Percentiles rank a stretch among this genome's conserved stretches.
Conservation (phyloP, 2,888 invertebrate species). For the Andrena chrysosceles region DNA sequence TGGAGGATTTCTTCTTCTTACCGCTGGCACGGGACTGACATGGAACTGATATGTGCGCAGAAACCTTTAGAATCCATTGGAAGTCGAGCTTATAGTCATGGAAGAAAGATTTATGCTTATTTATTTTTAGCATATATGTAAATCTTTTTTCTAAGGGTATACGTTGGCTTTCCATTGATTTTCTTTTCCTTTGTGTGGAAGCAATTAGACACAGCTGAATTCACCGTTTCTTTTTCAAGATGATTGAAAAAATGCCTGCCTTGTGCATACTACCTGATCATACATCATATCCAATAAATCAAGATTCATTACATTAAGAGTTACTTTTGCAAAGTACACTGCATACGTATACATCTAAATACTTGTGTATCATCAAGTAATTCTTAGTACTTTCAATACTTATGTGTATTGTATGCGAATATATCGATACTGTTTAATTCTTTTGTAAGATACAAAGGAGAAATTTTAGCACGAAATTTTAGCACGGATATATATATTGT, state of each 20-base stretch:
- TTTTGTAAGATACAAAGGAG: conserved; percentile 11
- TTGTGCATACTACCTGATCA: neutral
- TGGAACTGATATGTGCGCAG: no score
- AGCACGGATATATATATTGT: conserved; percentile 1
- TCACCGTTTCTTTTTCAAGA: neutral
- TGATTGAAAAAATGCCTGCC: neutral
- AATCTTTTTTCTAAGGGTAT: conserved; percentile 21
- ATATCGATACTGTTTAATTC: neutral
- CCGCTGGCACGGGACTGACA: no score
- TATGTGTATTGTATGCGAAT: neutral
- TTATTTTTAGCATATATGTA: neutral
- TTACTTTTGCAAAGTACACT: neutral
- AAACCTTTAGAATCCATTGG: neutral
- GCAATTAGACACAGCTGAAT: neutral
- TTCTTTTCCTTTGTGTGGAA: conserved; percentile 6
- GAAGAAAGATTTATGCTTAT: conserved; percentile 2
- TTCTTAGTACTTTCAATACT: conserved; percentile 8
- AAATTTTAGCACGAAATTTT: neutral
- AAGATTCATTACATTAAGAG: conserved; percentile 1
- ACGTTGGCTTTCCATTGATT: neutral
- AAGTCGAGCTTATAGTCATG: neutral
- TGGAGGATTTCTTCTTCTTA: no score
- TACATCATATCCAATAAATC: neutral
- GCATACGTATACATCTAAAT: conserved; percentile 1
- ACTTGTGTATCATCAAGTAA: neutral